Conservation (phyloP, 2,113 vertebrate species). For the Sterna hirundo region DNA sequence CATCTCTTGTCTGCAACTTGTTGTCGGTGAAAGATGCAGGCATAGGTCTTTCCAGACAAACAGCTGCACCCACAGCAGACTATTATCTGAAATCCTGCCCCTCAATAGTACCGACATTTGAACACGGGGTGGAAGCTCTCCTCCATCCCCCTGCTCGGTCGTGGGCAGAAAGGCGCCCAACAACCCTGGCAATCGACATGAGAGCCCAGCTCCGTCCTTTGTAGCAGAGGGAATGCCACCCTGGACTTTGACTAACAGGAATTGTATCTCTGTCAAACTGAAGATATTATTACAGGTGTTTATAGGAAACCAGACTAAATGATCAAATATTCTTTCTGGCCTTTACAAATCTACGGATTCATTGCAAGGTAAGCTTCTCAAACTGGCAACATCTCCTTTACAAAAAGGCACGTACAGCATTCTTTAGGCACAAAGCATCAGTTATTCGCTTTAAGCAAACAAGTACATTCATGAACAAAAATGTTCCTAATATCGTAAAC, state of each 20-base stretch:
- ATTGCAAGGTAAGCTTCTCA: not conserved
- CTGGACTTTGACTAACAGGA: not conserved
- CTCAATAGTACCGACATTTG: not conserved
- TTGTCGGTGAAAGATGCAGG: not conserved
- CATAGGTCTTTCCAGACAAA: not conserved
- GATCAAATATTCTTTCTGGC: not conserved
- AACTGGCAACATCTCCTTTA: not conserved
- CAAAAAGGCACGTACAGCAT: not conserved
- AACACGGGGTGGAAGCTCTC: not conserved
- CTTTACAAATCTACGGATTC: not conserved
- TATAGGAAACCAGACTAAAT: not conserved
- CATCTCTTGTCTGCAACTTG: not conserved
- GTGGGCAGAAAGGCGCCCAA: rapidly evolving
- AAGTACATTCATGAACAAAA: constrained; percentile 63
- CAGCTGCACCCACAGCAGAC: not conserved
- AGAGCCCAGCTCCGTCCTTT: not conserved
- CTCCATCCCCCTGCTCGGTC: not conserved
- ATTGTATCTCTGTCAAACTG: not conserved
- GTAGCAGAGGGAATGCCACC: not conserved
- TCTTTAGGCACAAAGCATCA: constrained; percentile 20
- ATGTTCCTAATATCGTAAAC: constrained; percentile 31
- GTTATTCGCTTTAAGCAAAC: constrained; percentile 23
- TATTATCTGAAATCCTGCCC: not conserved
- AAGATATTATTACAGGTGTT: not conserved
- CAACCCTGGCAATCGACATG: not conserved